These are phyloP conservation scores for Nasonovia ribisnigri DNA, from an alignment of 2,888 invertebrate species.

Conservation along the genomic window DNA sequence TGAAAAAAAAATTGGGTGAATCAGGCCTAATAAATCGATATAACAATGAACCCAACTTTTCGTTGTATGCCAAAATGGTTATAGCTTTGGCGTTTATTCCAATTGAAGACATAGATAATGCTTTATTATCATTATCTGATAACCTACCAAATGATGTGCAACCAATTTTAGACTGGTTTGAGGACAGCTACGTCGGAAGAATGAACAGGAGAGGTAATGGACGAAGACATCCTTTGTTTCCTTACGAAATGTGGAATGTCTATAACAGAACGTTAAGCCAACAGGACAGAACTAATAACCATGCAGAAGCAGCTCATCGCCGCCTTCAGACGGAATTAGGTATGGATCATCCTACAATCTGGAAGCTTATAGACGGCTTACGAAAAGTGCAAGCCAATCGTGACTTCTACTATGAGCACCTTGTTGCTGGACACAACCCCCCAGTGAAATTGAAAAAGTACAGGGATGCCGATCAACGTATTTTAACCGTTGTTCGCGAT, in stretches of 20 bases:
- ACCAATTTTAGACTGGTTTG: neutral
- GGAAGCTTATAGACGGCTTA: too few species aligned
- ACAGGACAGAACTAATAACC: too few species aligned
- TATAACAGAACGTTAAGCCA: too few species aligned
- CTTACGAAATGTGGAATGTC: too few species aligned
- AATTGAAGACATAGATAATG: neutral
- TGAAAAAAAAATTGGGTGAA: conserved; percentile 16
- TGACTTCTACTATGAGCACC: neutral
- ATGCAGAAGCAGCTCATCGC: too few species aligned
- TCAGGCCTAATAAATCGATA: neutral
- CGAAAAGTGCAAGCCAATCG: neutral
- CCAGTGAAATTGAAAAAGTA: neutral
- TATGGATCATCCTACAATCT: too few species aligned
- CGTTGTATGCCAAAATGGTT: neutral
- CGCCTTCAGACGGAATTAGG: too few species aligned
- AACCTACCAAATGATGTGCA: neutral
- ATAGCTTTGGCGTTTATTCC: neutral
- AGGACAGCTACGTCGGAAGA: neutral
- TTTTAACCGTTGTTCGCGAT: neutral
- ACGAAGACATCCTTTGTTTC: too few species aligned
- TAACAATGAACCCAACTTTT: too few species aligned
- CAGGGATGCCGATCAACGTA: conserved; percentile 12
- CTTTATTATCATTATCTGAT: neutral
- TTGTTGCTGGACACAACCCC: neutral
- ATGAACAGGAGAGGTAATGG: neutral